Evolutionary conservation across 1,140 invertebrate genomes (phyloP), one percentile per base, ranked within the genome.

Genomic region (Ooceraea biroi): DNA sequence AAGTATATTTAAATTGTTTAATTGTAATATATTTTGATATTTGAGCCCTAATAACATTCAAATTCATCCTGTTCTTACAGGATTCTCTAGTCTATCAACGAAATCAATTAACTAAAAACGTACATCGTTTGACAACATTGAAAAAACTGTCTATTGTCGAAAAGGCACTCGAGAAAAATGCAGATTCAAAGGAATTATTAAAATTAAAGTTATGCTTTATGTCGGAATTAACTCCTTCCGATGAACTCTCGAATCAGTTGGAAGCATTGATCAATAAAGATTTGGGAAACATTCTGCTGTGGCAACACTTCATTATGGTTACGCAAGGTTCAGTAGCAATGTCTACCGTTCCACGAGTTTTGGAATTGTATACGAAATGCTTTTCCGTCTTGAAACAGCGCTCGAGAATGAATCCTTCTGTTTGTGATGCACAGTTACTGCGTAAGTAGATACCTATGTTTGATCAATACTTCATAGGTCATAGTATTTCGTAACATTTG

Each of bases 291-390:
- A 94, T 95, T 50, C 92, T 94, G 5, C 88, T 96, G 25, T 96
- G 96, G 96, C 95, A 95, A 82, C 93, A 94, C 5, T 94, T 95
- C 63, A 95, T 96, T 17, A 95, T 95, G 92, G 91, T 94, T 30
- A 95, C 93, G 0, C 95, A 96, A 89, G 95, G 94, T 66, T 96
- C 96, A 5, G 95, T 96, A 93, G 95, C 96, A 0, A 94, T 96
- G 58, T 96, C 96, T 87, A 95, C 94, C 83, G 94, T 95, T 7
- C 95, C 95, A 7, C 94, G 93, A 84, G 95, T 96, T 1, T 86
- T 96, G 14, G 90, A 94, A 69, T 91, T 96, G 14, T 96, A 96
- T 88, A 91, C 92, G 41, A 94, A 94, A 82, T 96, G 95, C 88
- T 94, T 96, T 86, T 92, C 93, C 19, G 92, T 95, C 58, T 90